Conservation (phyloP, 2,113 vertebrate genomes). For the Tragelaphus buxtoni region DNA sequence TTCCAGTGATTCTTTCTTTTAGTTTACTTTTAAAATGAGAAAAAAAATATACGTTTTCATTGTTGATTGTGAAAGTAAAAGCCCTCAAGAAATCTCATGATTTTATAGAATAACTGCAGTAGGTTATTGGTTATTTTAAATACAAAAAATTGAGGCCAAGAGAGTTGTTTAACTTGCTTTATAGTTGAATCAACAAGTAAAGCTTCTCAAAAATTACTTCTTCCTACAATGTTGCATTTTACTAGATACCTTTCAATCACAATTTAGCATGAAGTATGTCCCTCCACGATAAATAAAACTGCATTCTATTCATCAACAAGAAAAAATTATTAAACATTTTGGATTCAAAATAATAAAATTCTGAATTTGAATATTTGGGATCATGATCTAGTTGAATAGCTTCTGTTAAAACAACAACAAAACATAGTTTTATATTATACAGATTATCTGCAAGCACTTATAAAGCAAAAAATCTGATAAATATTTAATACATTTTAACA, state of each 20-base stretch:
- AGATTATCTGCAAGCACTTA: not conserved
- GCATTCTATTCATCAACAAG: not conserved
- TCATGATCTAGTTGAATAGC: not conserved
- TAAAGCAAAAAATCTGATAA: not conserved
- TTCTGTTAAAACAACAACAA: not conserved
- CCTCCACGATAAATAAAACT: not conserved
- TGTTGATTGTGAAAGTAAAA: not conserved
- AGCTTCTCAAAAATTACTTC: not conserved
- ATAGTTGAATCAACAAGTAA: not conserved
- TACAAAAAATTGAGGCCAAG: not conserved
- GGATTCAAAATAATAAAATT: not conserved
- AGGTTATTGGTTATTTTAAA: not conserved
- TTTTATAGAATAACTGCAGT: not conserved
- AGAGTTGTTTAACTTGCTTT: not conserved
- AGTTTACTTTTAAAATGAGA: not conserved
- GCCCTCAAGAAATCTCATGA: not conserved
- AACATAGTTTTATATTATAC: not conserved
- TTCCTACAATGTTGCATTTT: not conserved
- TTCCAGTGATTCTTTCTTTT: not conserved
- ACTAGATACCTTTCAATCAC: not conserved
- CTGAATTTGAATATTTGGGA: not conserved
- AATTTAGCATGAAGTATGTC: not conserved
- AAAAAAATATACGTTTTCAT: not conserved
- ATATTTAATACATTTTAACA: not conserved
- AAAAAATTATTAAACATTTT: not conserved